Conservation (phyloP, 2,113 vertebrate species). For the Pipa parva region DNA sequence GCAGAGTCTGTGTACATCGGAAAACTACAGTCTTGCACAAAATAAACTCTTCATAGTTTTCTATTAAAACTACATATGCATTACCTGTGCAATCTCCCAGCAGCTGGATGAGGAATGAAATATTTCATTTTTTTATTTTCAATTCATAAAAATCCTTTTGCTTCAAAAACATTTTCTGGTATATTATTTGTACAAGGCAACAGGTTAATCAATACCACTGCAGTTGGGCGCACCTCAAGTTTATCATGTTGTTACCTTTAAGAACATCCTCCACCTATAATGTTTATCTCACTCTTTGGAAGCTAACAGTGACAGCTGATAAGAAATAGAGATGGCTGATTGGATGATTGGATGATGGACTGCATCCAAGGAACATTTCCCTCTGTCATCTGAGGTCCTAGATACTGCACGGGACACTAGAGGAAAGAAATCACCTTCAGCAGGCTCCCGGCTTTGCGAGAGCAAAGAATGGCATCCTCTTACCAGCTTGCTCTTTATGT, state of each 20-base stretch:
- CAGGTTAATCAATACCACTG: not conserved
- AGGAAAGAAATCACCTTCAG: not conserved
- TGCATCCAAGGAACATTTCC: slow-evolving; percentile 3
- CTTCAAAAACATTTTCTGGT: no score
- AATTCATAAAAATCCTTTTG: no score
- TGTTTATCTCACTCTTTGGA: slow-evolving; percentile 57
- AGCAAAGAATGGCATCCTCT: not conserved
- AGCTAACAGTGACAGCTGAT: slow-evolving; percentile 63
- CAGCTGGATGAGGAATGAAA: no score
- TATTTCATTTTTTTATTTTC: no score
- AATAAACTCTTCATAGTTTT: no score
- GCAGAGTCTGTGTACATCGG: no score
- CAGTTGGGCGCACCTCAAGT: not conserved
- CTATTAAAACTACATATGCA: no score
- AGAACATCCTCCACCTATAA: slow-evolving; percentile 45
- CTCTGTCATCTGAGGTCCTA: slow-evolving; percentile 19
- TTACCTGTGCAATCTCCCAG: no score
- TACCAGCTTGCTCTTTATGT: not conserved
- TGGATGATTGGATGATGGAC: slow-evolving; percentile 41
- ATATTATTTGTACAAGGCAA: no score
- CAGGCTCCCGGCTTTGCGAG: not conserved
- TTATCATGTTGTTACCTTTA: slow-evolving; percentile 52
- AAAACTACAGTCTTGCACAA: no score
- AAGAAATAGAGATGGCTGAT: slow-evolving; percentile 53
- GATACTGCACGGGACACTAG: not conserved